phyloP scores from a whole-genome alignment of 2,797 vertebrate species.

The Myotis vivesi region DNA sequence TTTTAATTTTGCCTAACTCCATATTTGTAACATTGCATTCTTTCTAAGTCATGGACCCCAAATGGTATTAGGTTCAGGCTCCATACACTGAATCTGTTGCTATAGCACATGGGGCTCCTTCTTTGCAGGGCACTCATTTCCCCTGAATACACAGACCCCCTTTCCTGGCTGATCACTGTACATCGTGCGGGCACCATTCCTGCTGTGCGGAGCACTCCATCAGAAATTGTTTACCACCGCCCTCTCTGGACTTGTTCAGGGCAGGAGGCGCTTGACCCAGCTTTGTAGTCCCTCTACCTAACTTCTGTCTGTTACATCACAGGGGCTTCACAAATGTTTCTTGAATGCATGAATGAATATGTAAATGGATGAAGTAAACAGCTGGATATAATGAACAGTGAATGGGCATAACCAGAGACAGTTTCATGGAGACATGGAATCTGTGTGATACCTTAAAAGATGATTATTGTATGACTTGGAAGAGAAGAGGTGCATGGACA shows the following conservation, averaged over 20 bases:
- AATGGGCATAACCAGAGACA: background rate
- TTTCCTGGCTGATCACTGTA: background rate
- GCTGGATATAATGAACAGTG: background rate
- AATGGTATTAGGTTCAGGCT: background rate
- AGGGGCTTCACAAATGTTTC: background rate
- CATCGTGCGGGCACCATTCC: background rate
- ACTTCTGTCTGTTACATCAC: background rate
- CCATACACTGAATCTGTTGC: background rate
- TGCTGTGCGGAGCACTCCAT: accelerated
- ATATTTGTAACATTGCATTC: background rate
- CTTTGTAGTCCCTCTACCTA: background rate
- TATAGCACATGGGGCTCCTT: background rate
- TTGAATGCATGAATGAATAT: background rate
- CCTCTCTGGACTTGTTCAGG: background rate
- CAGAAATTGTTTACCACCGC: background rate
- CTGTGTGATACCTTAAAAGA: background rate
- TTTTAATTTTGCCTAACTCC: background rate
- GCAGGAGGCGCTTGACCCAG: background rate
- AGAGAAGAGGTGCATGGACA: background rate
- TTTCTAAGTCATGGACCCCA: background rate
- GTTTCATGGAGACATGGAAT: background rate
- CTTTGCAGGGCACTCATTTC: background rate
- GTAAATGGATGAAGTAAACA: background rate
- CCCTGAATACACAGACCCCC: background rate
- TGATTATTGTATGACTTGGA: background rate